Base-by-base conservation (phyloP, 2,113 vertebrate species). In the Anas platyrhynchos region DNA sequence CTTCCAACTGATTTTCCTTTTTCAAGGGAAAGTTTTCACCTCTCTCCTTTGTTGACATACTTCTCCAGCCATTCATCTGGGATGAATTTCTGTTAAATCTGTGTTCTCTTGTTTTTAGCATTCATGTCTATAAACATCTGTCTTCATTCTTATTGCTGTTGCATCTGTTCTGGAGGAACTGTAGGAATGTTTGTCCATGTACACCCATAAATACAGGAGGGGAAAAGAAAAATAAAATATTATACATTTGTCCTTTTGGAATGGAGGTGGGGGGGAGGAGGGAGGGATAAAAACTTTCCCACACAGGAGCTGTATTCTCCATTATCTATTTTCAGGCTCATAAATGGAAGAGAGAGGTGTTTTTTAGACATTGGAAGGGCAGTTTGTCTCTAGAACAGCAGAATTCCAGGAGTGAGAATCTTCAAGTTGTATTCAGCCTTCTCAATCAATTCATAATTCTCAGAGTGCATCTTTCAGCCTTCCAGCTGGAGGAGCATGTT, bases 401-500 rank as follows among this genome's bases (percentile, higher is more conserved):
- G 58, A 78, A 80, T 71, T 38, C 32, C 25, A 61, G 69, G 72
- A 84, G 32, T 52, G 34, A 86, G 61, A 54, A 41, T 66, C 17
- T 82, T 27, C 9, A 65, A 78, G 38, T 82, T 62, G 15, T 75
- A 87, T 88, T 86, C 32, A 6, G 27, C 31, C 36, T 87, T 85
- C 38, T 41, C 62, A 79, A 91, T 48, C 74, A 91, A 76, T 82
- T 89, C 6, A 55, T 84, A 90, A 73, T 68, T 58, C 74, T 92
- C 74, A 62, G 76, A 88, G 41, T 38, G 34, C 71, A 44, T 86
- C 74, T 96, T 78, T 52, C 88, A 91, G 50, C 74, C 63, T 95
- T 96, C 85, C 92, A 93, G 88, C 80, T 95, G 86, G 86, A 93
- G 65, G 66, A 88, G 27, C 32, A 41, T 56, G 29, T 83, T 88